These are phyloP conservation scores for Emydoidea blandingii DNA, from an alignment of 2,797 vertebrate species.

Conservation along the genomic window DNA sequence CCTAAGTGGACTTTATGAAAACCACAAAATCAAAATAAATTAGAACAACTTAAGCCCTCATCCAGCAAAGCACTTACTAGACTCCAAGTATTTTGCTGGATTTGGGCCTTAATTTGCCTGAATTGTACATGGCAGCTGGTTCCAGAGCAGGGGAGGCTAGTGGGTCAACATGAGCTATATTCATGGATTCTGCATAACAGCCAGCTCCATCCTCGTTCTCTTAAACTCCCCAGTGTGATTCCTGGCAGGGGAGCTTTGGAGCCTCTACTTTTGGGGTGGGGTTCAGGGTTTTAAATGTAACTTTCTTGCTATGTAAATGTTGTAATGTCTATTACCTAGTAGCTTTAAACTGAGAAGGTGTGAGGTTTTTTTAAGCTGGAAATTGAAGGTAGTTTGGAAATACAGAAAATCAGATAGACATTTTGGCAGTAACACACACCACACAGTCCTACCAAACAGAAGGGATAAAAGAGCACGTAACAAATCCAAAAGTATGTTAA, in stretches of 20 bases:
- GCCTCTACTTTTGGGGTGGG: neutral
- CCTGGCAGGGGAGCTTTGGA: neutral
- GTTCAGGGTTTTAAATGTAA: neutral
- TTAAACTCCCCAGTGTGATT: neutral
- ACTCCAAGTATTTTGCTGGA: neutral
- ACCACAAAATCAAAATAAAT: neutral
- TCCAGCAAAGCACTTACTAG: neutral
- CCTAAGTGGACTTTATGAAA: neutral
- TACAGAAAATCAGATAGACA: neutral
- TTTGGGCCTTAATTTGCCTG: neutral
- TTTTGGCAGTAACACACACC: neutral
- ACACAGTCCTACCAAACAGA: neutral
- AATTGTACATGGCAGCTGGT: neutral
- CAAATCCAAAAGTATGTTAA: neutral
- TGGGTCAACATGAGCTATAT: neutral
- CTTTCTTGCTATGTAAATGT: neutral
- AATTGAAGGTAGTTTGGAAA: neutral
- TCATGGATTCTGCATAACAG: neutral
- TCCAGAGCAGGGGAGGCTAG: neutral
- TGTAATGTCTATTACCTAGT: neutral
- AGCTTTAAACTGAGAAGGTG: neutral
- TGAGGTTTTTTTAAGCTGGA: neutral
- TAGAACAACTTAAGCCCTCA: neutral
- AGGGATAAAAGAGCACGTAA: neutral
- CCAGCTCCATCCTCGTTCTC: neutral